Base-by-base conservation (phyloP, 2,888 invertebrate species). In the Pheosia gnoma region DNA sequence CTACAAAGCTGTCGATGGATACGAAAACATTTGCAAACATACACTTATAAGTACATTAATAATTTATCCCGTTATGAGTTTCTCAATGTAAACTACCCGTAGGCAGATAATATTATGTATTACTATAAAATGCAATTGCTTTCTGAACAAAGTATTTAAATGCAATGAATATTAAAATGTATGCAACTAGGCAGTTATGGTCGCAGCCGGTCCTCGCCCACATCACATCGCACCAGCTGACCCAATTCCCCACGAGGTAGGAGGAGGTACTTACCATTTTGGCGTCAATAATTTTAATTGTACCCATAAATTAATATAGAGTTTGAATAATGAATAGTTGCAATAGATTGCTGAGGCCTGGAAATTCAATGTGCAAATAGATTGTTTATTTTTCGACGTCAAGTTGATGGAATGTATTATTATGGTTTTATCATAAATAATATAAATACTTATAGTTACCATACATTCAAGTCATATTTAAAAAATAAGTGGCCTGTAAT, bases 181-280 rank as follows among this genome's bases (percentile, higher is more conserved):
- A 25, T 52, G 56, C 51, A 62, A 36, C 52, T 52, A 37, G 47
- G 57, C 54, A 45, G 10, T 51, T 45, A 53, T 61, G 58, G 63
- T 54, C 25, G 52, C 76, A 70, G 74, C 72, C 72, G 74, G 69
- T 69, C 61, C 57, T 58, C 75, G 74, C 82, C 79, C 80, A 79
- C 82, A 59, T 58, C 62, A 79, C 82, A 59, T 58, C 62, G 37
- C 62, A 55, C 64, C 39, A 63, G 57, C 59, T 75, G 80, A 79
- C 83, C 82, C 72, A 77, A 74, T 79, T 82, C 63, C 55, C 52
- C 58, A 60, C 63, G 68, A 61, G 70, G 75, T 81, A 76, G 77
- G 77, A 74, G 72, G 62, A 71, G 71, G 59, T 66, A 70, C 73
- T 70, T 71, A 67, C 62, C 65, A 70, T 69, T 62, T 62, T 61